Evolutionary conservation across 2,888 invertebrate genomes (phyloP).

Genomic region (Phrixothrix hirtus): DNA sequence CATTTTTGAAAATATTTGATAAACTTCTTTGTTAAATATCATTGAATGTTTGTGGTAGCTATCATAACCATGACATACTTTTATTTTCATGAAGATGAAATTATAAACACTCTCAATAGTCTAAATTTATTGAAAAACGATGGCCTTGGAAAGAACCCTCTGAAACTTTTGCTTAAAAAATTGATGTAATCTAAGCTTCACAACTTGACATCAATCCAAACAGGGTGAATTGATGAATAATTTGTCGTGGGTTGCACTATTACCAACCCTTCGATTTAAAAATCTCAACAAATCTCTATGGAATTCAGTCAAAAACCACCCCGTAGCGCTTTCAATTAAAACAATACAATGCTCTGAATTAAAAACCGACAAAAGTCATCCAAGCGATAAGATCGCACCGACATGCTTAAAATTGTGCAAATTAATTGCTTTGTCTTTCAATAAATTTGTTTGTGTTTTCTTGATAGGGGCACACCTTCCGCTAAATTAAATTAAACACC

Average conservation of each 20-base stretch:
- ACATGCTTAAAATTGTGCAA: conserved; percentile 38
- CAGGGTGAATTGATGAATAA: no score
- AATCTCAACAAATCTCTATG: background rate
- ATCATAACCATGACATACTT: no score
- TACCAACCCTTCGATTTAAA: background rate
- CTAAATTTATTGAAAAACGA: no score
- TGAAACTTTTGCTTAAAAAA: no score
- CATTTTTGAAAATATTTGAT: no score
- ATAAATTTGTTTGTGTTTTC: conserved; percentile 34
- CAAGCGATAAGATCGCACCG: conserved; percentile 36
- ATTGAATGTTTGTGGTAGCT: no score
- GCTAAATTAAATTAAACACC: conserved; percentile 27
- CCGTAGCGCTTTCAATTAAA: conserved; percentile 23
- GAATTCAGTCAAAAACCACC: background rate
- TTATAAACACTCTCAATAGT: background rate
- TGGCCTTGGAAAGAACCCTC: no score
- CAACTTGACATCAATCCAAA: no score
- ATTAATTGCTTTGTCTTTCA: conserved; percentile 35
- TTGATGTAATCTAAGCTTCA: no score
- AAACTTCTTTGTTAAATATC: no score
- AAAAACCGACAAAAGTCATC: conserved; percentile 22
- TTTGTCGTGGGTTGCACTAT: background rate
- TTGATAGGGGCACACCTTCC: conserved; percentile 29
- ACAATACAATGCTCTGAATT: conserved; percentile 33
- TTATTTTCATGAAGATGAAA: background rate